Conservation (phyloP, 2,113 vertebrate genomes). For the Tricholaema leucomelas region DNA sequence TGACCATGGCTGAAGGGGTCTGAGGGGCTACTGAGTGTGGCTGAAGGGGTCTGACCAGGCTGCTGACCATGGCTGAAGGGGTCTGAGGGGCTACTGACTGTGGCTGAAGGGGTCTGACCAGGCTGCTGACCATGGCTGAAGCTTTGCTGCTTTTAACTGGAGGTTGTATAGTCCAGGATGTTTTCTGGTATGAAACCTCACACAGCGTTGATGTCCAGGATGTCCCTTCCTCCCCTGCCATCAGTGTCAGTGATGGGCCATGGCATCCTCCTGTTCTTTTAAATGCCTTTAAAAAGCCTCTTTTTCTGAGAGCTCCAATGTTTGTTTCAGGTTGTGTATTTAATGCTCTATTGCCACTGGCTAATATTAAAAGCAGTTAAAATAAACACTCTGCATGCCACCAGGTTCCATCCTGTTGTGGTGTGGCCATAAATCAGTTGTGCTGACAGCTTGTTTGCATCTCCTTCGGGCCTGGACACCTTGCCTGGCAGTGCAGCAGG, state of each 20-base stretch:
- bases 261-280: neutral
- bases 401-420: neutral
- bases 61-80: neutral
- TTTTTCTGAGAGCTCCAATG: neutral
- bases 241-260: neutral
- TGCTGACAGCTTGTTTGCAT: no score
- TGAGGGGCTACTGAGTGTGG: no score
- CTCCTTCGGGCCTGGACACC: no score
- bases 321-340: conserved; percentile 37
- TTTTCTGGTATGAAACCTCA: neutral
- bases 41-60: no score
- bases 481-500: no score
- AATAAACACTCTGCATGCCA: neutral
- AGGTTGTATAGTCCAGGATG: neutral
- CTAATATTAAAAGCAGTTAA: conserved; percentile 56
- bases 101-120: neutral
- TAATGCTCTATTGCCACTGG: conserved; percentile 36
- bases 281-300: neutral
- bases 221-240: neutral
- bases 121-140: neutral
- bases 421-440: no score
- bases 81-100: no score
- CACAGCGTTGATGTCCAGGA: neutral
- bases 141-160: neutral
- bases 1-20: neutral